Conservation (phyloP, 1,140 invertebrate species). For the Drosophila aff. region DNA sequence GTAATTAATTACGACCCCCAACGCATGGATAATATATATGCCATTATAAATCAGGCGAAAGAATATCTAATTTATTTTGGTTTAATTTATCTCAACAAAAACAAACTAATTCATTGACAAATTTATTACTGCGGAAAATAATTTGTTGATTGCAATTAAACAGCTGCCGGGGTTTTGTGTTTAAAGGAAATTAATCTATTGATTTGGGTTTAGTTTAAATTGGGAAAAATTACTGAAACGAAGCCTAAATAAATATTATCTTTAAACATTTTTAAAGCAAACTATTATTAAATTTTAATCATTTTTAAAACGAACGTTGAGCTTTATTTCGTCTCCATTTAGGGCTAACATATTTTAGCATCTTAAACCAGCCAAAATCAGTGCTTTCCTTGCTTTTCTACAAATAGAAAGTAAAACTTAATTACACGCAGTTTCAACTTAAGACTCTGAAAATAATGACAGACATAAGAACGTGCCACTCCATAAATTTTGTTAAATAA, state of each 20-base stretch:
- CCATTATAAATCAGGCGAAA: conserved; percentile 13
- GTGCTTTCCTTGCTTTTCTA: neutral
- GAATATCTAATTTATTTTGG: conserved; percentile 26
- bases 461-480: conserved; percentile 6
- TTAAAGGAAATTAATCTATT: neutral
- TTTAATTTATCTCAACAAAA: conserved; percentile 40
- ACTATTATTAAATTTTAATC: neutral
- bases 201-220: neutral
- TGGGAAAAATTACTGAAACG: neutral
- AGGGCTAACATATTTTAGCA: neutral
- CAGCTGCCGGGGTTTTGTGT: neutral
- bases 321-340: neutral
- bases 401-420: neutral
- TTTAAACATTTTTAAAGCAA: neutral
- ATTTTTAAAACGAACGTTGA: neutral
- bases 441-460: conserved; percentile 4
- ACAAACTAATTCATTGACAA: conserved; percentile 30
- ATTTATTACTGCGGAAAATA: conserved; percentile 36
- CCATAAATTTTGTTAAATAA: conserved; percentile 29
- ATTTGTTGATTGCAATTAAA: conserved; percentile 23
- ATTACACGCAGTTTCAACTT: conserved; percentile 1
- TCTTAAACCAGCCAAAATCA: conserved; percentile 1
- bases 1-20: conserved; percentile 28
- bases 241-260: no score
- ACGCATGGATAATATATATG: conserved; percentile 21